phyloP scores from a whole-genome alignment of 1,140 invertebrate species.

The Drosophila bifasciata region DNA sequence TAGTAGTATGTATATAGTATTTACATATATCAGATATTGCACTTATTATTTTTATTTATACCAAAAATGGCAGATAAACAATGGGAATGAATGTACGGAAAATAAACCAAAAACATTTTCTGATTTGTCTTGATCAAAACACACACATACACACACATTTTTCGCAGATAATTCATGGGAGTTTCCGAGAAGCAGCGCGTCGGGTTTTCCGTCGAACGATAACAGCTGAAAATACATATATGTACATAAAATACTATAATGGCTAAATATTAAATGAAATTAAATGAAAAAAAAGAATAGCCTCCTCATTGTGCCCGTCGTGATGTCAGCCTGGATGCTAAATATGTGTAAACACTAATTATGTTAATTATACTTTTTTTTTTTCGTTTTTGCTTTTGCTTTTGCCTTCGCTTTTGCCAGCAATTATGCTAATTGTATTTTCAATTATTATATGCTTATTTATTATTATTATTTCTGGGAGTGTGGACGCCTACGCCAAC shows the following conservation, averaged over 20 bases:
- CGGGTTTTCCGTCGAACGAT: slow-evolving; percentile 11
- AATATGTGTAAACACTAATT: slow-evolving; percentile 79
- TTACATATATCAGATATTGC: slow-evolving; percentile 24
- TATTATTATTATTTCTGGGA: slow-evolving; percentile 69
- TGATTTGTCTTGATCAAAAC: slow-evolving; percentile 21
- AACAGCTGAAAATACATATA: not conserved
- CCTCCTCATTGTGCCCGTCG: slow-evolving; percentile 25
- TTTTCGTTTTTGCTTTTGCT: slow-evolving; percentile 10
- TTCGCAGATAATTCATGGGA: not conserved
- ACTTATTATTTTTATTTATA: slow-evolving; percentile 31
- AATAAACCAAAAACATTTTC: slow-evolving; percentile 13
- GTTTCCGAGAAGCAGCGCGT: slow-evolving; percentile 1
- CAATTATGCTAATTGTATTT: slow-evolving; percentile 80
- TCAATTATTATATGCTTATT: slow-evolving; percentile 81
- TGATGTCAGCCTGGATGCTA: slow-evolving; percentile 21
- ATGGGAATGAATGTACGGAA: slow-evolving; percentile 30
- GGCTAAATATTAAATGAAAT: slow-evolving; percentile 29
- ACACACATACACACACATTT: not conserved
- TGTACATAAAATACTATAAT: slow-evolving; percentile 9
- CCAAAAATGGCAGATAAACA: slow-evolving; percentile 50
- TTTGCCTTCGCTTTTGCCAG: slow-evolving; percentile 16
- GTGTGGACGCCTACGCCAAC: not conserved
- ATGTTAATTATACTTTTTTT: slow-evolving; percentile 69
- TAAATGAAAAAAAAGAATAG: slow-evolving; percentile 15
- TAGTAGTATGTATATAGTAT: too few species aligned